Evolutionary conservation across 2,113 vertebrate genomes (phyloP), one percentile per base, ranked within the genome.

Genomic region (Aplodontia rufa): DNA sequence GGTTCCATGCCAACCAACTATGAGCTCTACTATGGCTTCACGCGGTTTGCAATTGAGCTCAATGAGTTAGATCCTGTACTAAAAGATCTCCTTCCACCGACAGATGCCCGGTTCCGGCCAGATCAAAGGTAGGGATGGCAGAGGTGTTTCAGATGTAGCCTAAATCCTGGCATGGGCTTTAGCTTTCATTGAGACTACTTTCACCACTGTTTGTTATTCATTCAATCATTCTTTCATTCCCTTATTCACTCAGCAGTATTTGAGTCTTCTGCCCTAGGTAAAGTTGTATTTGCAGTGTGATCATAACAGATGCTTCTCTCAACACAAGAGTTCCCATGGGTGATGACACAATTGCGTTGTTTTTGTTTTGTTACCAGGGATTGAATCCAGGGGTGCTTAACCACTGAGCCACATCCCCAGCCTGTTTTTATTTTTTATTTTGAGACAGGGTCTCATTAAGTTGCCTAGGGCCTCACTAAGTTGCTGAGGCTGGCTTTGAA

Each of bases 1-100:
- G 99, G 99, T 88, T 99, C 99, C 94, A 99, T 99, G 99, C 99
- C 99, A 94, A 99, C 99, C 95, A 99, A 99, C 98, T 99, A 99
- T 68, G 99, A 99, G 97, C 99, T 99, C 81, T 99, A 99, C 97
- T 99, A 99, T 16, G 99, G 99, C 97, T 99, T 99, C 98, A 99
- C 99, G 4, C 99, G 99, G 96, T 99, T 99, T 97, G 99, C 99
- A 91, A 99, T 99, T 96, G 99, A 99, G 97, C 99, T 99, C 84
- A 99, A 99, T 87, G 99, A 99, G 97, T 98, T 99, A 96, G 99
- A 99, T 98, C 99, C 99, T 5, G 99, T 99, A 86, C 94, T 99
- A 85, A 99, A 99, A 98, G 99, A 99, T 53, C 98, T 99, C 95
- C 99, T 99, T 97, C 99, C 99, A 32, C 97, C 98, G 2, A 99